A percentile compares a stretch with the other conserved stretches of the same genome.
Conservation (phyloP, 1,140 invertebrate genomes). For the Chionoecetes opilio region DNA sequence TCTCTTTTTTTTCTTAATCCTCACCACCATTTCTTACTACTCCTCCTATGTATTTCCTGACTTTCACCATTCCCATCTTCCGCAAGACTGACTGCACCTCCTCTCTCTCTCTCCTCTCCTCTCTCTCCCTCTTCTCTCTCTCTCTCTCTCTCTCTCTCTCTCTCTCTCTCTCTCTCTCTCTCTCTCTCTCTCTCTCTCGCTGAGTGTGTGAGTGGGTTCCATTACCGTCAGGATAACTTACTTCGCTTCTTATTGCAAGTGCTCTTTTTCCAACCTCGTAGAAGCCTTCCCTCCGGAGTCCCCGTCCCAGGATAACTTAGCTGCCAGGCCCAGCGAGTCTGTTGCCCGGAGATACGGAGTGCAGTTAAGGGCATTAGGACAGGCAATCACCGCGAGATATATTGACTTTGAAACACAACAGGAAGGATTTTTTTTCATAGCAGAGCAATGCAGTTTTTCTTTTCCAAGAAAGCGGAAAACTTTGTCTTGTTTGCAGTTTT, state of each 20-base stretch:
- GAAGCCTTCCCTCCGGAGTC: neutral
- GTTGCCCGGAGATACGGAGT: constrained; percentile 31
- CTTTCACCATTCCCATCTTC: no score
- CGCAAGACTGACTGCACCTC: neutral
- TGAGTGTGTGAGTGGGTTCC: constrained; percentile 48
- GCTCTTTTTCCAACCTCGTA: neutral
- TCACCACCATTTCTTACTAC: constrained; percentile 15
- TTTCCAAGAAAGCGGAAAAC: neutral
- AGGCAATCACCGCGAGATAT: constrained; percentile 36
- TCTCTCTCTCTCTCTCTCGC: constrained; percentile 1
- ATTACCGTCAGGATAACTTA: constrained; percentile 55
- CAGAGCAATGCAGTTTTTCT: constrained; percentile 14
- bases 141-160: constrained; percentile 22
- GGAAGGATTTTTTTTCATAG: neutral
- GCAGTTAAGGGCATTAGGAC: constrained; percentile 36
- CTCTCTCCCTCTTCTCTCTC: neutral
- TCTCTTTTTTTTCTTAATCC: neutral
- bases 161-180: constrained; percentile 27
- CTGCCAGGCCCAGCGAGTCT: neutral
- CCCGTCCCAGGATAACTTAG: constrained; percentile 28
- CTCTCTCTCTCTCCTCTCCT: neutral
- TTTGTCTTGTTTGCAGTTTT: neutral
- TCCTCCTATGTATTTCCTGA: neutral
- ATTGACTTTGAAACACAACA: constrained; percentile 20
- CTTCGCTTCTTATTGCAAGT: constrained; percentile 51